A percentile compares a stretch with the other conserved stretches of the same genome.
These are phyloP conservation scores for Bedellia somnulentella DNA, from an alignment of 2,888 invertebrate species.

Conservation along the genomic window DNA sequence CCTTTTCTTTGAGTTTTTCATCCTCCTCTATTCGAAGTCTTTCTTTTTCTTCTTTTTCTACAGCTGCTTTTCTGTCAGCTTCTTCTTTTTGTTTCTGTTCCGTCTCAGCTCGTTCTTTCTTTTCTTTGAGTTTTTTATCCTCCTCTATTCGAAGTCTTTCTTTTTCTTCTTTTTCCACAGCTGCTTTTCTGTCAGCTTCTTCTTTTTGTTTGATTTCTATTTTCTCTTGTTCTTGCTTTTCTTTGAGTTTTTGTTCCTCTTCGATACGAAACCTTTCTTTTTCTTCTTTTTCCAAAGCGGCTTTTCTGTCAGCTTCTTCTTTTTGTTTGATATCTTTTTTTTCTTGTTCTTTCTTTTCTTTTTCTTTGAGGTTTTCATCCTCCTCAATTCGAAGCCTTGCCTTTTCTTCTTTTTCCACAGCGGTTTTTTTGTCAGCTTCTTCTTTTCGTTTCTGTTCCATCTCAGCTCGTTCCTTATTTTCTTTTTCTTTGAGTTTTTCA, in stretches of 20 bases:
- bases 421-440: slow-evolving; percentile 8
- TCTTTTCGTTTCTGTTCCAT: slow-evolving; percentile 10
- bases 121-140: slow-evolving; percentile 9
- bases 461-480: too few relatives aligned
- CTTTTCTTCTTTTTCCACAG: slow-evolving; percentile 9
- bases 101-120: slow-evolving; percentile 9
- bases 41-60: too few relatives aligned
- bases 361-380: slow-evolving; percentile 10
- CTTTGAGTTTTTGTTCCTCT: slow-evolving; percentile 8
- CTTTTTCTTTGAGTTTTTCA: slow-evolving; percentile 12
- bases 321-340: slow-evolving; percentile 11
- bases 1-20: too few relatives aligned
- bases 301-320: slow-evolving; percentile 10
- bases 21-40: too few relatives aligned
- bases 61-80: too few relatives aligned
- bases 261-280: slow-evolving; percentile 8
- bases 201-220: slow-evolving; percentile 10
- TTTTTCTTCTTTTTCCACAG: neutral
- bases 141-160: slow-evolving; percentile 7
- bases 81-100: too few relatives aligned
- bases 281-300: slow-evolving; percentile 9
- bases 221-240: slow-evolving; percentile 8
- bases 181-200: slow-evolving; percentile 11
- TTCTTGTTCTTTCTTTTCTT: slow-evolving; percentile 11
- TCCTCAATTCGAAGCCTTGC: too few relatives aligned